Conservation (phyloP, 2,113 vertebrate genomes). For the Nibea albiflora region DNA sequence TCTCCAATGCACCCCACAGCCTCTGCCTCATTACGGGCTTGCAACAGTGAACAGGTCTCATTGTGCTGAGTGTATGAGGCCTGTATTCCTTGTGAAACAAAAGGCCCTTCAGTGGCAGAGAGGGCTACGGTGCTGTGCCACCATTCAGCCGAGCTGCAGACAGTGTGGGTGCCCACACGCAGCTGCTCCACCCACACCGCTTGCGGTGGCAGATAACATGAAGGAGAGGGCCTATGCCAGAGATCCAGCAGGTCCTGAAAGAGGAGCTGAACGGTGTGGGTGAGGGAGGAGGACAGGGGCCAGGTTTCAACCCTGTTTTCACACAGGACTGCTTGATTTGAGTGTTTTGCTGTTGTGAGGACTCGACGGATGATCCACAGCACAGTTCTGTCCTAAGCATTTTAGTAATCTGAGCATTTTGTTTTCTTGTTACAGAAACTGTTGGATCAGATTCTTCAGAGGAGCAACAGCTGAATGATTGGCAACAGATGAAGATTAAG, state of each 20-base stretch:
- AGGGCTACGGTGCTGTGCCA: constrained; percentile 56
- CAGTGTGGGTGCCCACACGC: constrained; percentile 47
- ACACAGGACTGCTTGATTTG: not conserved
- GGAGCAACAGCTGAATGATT: constrained; percentile 83
- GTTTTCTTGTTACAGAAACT: constrained; percentile 63
- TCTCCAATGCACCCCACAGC: not conserved
- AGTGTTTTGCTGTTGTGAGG: not conserved
- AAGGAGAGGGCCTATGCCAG: constrained; percentile 34
- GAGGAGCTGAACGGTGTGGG: constrained; percentile 22
- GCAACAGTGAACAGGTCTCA: constrained; percentile 69
- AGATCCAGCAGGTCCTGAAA: constrained; percentile 46
- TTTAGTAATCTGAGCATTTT: constrained; percentile 8
- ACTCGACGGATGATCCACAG: not conserved
- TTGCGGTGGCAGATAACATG: constrained; percentile 60
- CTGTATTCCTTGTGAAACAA: constrained; percentile 73
- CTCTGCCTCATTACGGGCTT: constrained; percentile 30
- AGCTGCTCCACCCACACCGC: constrained; percentile 59
- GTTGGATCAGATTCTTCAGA: constrained; percentile 88
- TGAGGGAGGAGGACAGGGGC: constrained; percentile 4
- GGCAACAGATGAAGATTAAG: constrained; percentile 4
- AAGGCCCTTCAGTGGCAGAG: constrained; percentile 70
- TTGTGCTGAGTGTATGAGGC: constrained; percentile 73
- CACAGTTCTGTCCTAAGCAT: not conserved
- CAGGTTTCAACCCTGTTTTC: not conserved
- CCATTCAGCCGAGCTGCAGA: constrained; percentile 62